Evolutionary conservation across 2,888 invertebrate species (phyloP), one percentile per base, ranked within the genome.

Genomic region (Harpagoxenus sublaevis): DNA sequence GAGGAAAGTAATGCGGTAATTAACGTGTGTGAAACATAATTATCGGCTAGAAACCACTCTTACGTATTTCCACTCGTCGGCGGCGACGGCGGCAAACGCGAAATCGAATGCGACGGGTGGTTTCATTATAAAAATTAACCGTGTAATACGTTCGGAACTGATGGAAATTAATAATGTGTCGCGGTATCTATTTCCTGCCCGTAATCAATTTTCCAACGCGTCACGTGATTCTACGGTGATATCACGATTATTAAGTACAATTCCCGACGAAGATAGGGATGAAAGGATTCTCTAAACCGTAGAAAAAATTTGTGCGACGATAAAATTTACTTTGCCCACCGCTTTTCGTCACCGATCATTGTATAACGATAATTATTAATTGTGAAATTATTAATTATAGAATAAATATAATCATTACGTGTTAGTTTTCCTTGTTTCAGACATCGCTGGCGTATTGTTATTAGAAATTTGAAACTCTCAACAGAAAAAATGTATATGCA

Each of bases 81-180:
- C 31, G n/a, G 35, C 35, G 35, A 5, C 35, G 35, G 23, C 10
- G 35, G 55, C 66, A 28, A 39, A 35, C 57, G 66, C 79, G 68
- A 31, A 70, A 70, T 57, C 79, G 57, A 75, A 75, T 51, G 78
- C 55, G 57, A 79, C 55, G 55, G 31, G 42, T 78, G 70, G 79
- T 70, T 79, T 79, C 70, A 62, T 79, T 79, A 79, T 79, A 79
- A 79, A 79, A 79, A 79, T 79, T 79, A 79, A 79, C 55, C 70
- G 60, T 60, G 35, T 78, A 78, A 78, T 57, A 78, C 79, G 71
- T 70, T 70, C 79, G 60, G 79, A 48, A 79, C 48, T 68, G 79
- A 79, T 79, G 71, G 70, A 60, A 70, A 70, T 79, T 79, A 79
- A 79, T 79, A 79, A 79, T 79, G 39, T 60, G 79, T 28, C 60